Evolutionary conservation across 2,888 invertebrate genomes (phyloP).

Genomic region (Euclidia mi): DNA sequence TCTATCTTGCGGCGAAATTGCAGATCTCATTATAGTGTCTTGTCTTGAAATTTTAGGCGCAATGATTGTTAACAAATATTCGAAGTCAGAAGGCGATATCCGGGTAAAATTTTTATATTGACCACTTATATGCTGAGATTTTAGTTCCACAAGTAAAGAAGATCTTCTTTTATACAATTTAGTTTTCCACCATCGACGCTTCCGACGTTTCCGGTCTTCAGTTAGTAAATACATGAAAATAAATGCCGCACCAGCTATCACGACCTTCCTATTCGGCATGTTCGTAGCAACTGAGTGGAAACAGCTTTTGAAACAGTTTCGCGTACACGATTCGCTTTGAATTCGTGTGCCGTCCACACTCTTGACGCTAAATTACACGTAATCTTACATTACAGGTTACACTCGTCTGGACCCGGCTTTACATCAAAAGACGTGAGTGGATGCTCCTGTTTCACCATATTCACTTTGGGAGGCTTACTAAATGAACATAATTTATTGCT

Average conservation of each 20-base stretch:
- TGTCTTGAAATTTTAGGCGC: constrained; percentile 30
- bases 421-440: no score
- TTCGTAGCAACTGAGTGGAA: constrained; percentile 28
- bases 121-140: constrained; percentile 31
- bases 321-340: no score
- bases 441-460: no score
- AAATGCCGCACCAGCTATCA: constrained; percentile 28
- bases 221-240: no score
- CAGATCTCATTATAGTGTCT: constrained; percentile 28
- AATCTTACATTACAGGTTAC: no score
- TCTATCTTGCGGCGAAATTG: constrained; percentile 31
- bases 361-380: no score
- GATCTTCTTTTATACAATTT: constrained; percentile 26
- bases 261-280: constrained; percentile 31
- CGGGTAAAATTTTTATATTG: constrained; percentile 37
- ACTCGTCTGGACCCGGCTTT: no score
- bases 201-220: constrained; percentile 25
- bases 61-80: constrained; percentile 32
- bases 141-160: constrained; percentile 24
- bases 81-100: constrained; percentile 34
- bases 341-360: no score
- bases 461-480: no score
- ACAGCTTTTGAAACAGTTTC: constrained; percentile 25
- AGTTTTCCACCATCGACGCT: constrained; percentile 27
- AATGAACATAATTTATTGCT: no score